Evolutionary conservation across 2,113 vertebrate species (phyloP).

Genomic region (Microcebus griseorufus): DNA sequence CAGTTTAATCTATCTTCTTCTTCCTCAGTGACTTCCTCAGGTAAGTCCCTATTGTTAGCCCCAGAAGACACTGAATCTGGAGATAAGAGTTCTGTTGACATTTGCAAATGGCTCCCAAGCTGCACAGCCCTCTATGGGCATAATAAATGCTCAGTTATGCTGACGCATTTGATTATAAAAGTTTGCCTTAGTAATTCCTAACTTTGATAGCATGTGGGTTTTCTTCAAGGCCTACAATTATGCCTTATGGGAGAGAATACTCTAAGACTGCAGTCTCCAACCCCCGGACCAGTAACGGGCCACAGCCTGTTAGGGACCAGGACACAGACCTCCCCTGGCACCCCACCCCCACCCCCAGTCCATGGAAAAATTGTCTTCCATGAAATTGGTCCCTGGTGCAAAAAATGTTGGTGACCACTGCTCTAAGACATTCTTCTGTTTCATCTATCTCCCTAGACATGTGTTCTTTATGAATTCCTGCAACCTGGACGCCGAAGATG

Average conservation of each 20-base stretch:
- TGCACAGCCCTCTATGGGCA: not conserved
- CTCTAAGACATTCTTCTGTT: constrained; percentile 45
- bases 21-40: not conserved
- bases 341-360: too few species aligned
- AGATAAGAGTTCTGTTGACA: not conserved
- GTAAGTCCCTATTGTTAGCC: not conserved
- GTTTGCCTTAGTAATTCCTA: not conserved
- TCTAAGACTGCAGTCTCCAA: too few species aligned
- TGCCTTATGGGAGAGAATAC: not conserved
- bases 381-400: too few species aligned
- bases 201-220: not conserved
- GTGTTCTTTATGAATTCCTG: constrained; percentile 89
- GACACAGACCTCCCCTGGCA: too few species aligned
- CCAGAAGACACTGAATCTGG: not conserved
- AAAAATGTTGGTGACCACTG: too few species aligned
- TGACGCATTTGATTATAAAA: not conserved
- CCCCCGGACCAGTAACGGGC: too few species aligned
- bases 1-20: not conserved
- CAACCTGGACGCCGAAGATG: constrained; percentile 74
- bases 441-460: constrained; percentile 79
- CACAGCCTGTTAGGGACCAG: too few species aligned
- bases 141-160: not conserved
- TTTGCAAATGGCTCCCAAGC: not conserved
- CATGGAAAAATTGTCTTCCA: too few species aligned
- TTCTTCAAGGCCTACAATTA: constrained; percentile 1